Evolutionary conservation across 2,888 invertebrate species (phyloP).

Genomic region (Erebia palarica): DNA sequence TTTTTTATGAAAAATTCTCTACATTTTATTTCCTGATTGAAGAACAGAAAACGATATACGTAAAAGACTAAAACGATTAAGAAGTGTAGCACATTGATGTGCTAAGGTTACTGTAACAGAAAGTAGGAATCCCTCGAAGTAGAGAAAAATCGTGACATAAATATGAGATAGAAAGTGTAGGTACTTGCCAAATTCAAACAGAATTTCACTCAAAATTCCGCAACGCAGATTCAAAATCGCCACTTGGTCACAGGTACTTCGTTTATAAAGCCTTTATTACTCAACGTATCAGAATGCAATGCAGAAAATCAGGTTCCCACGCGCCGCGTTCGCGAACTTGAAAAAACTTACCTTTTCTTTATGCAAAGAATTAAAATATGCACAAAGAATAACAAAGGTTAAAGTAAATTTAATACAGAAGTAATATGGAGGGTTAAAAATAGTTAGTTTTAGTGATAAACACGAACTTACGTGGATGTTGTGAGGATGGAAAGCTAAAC

Average conservation of each 20-base stretch:
- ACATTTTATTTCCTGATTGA: no score
- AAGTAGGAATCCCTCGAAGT: not conserved
- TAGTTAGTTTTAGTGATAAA: slow-evolving; percentile 11
- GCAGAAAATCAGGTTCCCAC: slow-evolving; percentile 72
- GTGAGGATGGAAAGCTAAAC: slow-evolving; percentile 70
- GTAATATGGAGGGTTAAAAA: not conserved
- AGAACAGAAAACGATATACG: no score
- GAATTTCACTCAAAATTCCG: slow-evolving; percentile 20
- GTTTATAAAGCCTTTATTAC: slow-evolving; percentile 52
- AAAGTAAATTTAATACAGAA: not conserved
- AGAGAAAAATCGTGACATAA: not conserved
- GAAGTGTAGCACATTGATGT: no score
- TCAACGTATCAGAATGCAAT: slow-evolving; percentile 63
- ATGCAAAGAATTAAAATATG: slow-evolving; percentile 7
- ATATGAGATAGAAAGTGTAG: not conserved
- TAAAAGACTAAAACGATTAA: not conserved
- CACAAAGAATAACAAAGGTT: not conserved
- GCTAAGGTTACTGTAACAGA: no score
- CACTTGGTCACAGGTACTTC: slow-evolving; percentile 25
- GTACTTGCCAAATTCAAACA: not conserved
- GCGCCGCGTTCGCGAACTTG: slow-evolving; percentile 43
- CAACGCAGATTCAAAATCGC: slow-evolving; percentile 27
- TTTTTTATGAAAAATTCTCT: no score
- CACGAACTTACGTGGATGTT: slow-evolving; percentile 72
- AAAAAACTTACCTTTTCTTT: slow-evolving; percentile 20